Evolutionary conservation across 2,797 vertebrate genomes (phyloP).

Genomic region (Poeciliopsis presidionis): DNA sequence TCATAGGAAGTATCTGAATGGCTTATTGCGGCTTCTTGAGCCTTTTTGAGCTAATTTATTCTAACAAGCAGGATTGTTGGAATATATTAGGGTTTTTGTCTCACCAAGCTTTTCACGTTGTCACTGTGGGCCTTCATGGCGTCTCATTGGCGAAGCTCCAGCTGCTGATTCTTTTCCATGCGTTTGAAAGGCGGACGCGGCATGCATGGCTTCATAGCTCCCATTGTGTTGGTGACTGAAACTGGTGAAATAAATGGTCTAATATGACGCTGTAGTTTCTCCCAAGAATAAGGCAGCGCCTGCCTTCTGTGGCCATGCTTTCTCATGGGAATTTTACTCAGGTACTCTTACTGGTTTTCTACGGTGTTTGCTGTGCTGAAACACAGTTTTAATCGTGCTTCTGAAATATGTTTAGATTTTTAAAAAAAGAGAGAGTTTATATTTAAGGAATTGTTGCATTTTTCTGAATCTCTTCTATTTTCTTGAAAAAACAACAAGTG

Average conservation of each 20-base stretch:
- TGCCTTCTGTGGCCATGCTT: conserved; percentile 82
- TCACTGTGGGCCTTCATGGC: conserved; percentile 26
- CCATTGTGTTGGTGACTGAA: conserved; percentile 33
- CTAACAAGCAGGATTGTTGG: conserved; percentile 2
- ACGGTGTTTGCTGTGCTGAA: conserved; percentile 39
- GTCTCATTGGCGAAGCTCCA: conserved; percentile 19
- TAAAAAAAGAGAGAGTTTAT: background rate
- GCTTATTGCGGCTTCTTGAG: background rate
- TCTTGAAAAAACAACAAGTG: no score
- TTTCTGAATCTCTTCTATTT: background rate
- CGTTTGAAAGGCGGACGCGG: conserved; percentile 16
- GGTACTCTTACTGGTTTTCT: conserved; percentile 74
- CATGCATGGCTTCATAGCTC: conserved; percentile 62
- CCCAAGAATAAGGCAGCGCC: conserved; percentile 79
- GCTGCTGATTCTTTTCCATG: conserved; percentile 15
- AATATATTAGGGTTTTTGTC: conserved; percentile 14
- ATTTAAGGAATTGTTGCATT: background rate
- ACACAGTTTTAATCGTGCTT: background rate
- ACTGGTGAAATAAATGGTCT: conserved; percentile 71
- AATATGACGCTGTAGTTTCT: conserved; percentile 83
- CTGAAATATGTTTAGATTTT: background rate
- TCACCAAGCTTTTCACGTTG: conserved; percentile 15
- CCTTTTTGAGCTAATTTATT: background rate
- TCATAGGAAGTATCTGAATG: background rate
- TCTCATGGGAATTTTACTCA: conserved; percentile 85